These are phyloP conservation scores for Orius insidiosus DNA, from an alignment of 1,140 invertebrate genomes.

Conservation along the genomic window DNA sequence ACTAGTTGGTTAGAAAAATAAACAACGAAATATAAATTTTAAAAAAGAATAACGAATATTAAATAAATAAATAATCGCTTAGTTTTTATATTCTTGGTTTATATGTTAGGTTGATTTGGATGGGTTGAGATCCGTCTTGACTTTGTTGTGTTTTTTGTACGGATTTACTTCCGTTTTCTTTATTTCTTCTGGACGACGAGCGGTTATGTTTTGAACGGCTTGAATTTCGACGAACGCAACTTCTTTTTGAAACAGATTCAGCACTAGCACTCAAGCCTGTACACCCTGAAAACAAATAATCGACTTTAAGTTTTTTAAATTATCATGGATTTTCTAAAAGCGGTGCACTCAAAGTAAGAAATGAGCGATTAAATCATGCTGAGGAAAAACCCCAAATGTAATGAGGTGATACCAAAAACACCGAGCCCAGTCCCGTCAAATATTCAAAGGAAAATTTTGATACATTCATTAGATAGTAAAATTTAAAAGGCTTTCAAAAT, in stretches of 20 bases:
- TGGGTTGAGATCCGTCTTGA: constrained; percentile 11
- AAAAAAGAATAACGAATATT: not conserved
- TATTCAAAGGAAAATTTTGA: no score
- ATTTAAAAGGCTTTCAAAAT: no score
- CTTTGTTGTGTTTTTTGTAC: not conserved
- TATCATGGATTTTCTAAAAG: no score
- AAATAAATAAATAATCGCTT: constrained; percentile 3
- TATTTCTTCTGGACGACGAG: constrained; percentile 46
- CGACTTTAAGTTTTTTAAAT: not conserved
- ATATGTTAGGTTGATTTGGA: constrained; percentile 16
- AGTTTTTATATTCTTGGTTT: constrained; percentile 18
- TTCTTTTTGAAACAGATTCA: constrained; percentile 45
- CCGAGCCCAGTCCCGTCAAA: no score
- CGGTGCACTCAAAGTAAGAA: no score
- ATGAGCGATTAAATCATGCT: no score
- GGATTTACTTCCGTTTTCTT: constrained; percentile 39
- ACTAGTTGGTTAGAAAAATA: not conserved
- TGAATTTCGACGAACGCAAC: constrained; percentile 40
- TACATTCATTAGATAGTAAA: no score
- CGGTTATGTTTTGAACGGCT: constrained; percentile 34
- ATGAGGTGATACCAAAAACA: not conserved
- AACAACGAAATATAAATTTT: constrained; percentile 2
- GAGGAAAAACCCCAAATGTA: not conserved
- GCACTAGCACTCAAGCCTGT: constrained; percentile 44
- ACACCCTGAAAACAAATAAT: constrained; percentile 21